Evolutionary conservation across 1,140 invertebrate species (phyloP).

Genomic region (Eufriesea mexicana): DNA sequence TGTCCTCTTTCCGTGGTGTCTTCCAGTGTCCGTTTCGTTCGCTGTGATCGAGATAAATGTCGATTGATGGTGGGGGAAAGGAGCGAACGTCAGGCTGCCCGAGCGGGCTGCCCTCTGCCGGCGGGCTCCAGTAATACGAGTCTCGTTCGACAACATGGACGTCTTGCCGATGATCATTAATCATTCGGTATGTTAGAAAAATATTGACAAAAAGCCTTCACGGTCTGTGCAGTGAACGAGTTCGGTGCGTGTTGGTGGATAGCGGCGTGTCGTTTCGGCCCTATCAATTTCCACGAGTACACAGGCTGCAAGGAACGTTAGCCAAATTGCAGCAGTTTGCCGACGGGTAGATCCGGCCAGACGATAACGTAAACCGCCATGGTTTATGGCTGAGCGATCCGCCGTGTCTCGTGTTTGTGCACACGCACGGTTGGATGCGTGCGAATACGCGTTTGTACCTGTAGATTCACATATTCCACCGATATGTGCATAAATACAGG

Average conservation of each 20-base stretch:
- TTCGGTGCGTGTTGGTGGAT: not conserved
- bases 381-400: constrained; percentile 63
- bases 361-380: constrained; percentile 70
- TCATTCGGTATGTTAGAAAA: constrained; percentile 5
- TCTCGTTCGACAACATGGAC: not conserved
- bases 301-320: constrained; percentile 57
- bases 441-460: constrained; percentile 16
- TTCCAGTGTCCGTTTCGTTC: not conserved
- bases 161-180: not conserved
- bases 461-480: constrained; percentile 39
- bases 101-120: not conserved
- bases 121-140: not conserved
- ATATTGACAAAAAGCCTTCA: constrained; percentile 24
- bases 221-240: not conserved
- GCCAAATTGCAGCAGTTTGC: constrained; percentile 68
- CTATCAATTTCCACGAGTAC: constrained; percentile 58
- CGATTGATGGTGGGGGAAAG: not conserved
- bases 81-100: not conserved
- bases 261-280: constrained; percentile 15
- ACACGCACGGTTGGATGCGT: constrained; percentile 39
- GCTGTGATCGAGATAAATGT: not conserved
- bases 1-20: not conserved
- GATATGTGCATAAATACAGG: constrained; percentile 40
- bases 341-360: constrained; percentile 64
- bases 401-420: constrained; percentile 45